Conservation (phyloP, 2,797 vertebrate species). For the Zalophus californianus region DNA sequence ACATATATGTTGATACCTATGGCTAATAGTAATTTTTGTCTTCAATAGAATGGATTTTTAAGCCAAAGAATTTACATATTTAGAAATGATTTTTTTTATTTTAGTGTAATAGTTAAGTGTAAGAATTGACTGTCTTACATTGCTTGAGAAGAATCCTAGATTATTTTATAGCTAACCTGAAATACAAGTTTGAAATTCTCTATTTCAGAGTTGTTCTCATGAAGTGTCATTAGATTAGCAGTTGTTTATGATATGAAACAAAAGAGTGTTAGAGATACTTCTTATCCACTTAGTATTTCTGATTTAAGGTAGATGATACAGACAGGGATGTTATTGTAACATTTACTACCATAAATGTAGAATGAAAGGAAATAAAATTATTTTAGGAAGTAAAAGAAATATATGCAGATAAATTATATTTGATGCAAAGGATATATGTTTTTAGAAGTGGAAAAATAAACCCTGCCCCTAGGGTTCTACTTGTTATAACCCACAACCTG, state of each 20-base stretch:
- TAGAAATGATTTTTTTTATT: constrained; percentile 28
- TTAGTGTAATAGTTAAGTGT: neutral
- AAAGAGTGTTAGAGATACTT: neutral
- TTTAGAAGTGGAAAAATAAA: constrained; percentile 38
- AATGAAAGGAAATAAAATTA: constrained; percentile 17
- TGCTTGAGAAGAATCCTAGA: neutral
- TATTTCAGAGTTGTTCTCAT: neutral
- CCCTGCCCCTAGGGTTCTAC: neutral
- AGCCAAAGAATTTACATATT: constrained; percentile 11
- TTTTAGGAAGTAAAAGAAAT: constrained; percentile 11
- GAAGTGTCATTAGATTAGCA: neutral
- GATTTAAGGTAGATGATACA: neutral
- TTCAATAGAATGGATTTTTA: constrained; percentile 11
- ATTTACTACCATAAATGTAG: neutral
- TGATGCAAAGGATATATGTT: neutral
- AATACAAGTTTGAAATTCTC: neutral
- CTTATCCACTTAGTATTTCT: neutral
- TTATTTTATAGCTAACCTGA: constrained; percentile 7
- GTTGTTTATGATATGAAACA: neutral
- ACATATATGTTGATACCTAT: neutral
- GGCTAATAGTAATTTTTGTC: neutral
- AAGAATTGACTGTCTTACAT: neutral
- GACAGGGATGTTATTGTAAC: neutral
- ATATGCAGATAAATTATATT: neutral
- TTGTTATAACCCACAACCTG: neutral